Conservation (phyloP, 2,797 vertebrate genomes). For the Acipenser transmontanus region DNA sequence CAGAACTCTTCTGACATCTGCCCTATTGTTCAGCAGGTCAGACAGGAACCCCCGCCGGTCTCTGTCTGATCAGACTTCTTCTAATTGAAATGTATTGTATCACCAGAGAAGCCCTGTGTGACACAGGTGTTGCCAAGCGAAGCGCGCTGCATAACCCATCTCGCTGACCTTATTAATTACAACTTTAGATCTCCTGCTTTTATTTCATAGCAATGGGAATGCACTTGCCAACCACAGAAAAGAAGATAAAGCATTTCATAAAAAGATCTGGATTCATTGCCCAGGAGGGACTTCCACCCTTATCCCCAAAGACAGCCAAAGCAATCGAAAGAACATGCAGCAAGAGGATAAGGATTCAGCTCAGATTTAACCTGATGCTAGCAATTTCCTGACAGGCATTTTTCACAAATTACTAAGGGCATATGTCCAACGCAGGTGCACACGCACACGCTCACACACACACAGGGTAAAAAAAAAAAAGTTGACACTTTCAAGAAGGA, state of each 20-base stretch:
- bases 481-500: too few relatives aligned
- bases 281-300: constrained; percentile 13
- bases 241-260: constrained; percentile 23
- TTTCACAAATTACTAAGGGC: too few relatives aligned
- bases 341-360: constrained; percentile 1
- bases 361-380: constrained; percentile 18
- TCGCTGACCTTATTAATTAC: constrained; percentile 38
- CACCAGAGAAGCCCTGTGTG: constrained; percentile 23
- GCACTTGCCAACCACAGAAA: constrained; percentile 13
- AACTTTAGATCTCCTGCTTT: constrained; percentile 27
- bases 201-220: constrained; percentile 19
- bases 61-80: constrained; percentile 18
- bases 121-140: constrained; percentile 24
- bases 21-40: background rate
- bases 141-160: constrained; percentile 21
- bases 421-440: too few relatives aligned
- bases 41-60: background rate
- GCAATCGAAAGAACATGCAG: constrained; percentile 23
- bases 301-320: constrained; percentile 21
- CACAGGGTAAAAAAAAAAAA: too few relatives aligned
- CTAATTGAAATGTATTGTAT: constrained; percentile 37
- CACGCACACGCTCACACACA: too few relatives aligned
- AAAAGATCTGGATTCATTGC: constrained; percentile 12
- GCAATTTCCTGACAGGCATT: constrained; percentile 8
- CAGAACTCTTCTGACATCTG: background rate